Evolutionary conservation across 2,888 invertebrate genomes (phyloP).

Genomic region (Agrochola lota): DNA sequence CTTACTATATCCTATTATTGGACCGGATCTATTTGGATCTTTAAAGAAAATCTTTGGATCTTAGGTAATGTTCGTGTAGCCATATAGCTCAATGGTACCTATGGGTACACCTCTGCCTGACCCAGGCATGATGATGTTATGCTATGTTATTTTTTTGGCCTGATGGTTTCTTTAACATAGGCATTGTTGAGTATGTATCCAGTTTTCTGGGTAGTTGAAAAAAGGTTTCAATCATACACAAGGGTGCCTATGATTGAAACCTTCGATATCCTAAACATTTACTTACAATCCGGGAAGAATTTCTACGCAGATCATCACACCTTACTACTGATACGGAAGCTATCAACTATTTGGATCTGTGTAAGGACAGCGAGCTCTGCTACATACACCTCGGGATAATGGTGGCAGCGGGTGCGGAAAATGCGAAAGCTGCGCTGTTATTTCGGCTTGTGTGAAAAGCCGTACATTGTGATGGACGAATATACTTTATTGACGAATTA

Average conservation of each 20-base stretch:
- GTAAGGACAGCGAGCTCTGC: background rate
- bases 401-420: background rate
- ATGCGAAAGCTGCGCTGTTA: background rate
- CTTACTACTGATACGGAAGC: slow-evolving; percentile 26
- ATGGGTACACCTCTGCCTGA: too few relatives aligned
- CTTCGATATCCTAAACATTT: background rate
- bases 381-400: background rate
- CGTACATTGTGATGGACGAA: background rate
- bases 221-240: background rate
- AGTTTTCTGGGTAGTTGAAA: background rate
- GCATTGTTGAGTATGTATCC: background rate
- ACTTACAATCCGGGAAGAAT: background rate
- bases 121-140: too few relatives aligned
- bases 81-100: background rate
- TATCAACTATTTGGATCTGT: slow-evolving; percentile 17
- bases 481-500: background rate
- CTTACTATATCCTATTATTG: slow-evolving; percentile 12
- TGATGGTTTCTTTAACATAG: background rate
- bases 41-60: background rate
- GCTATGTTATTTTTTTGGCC: background rate
- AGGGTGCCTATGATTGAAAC: background rate
- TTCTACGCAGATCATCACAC: slow-evolving; percentile 24
- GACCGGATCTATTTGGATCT: slow-evolving; percentile 9
- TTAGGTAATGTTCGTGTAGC: background rate
- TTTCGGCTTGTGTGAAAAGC: background rate